A percentile compares a stretch with the other conserved stretches of the same genome.
Evolutionary conservation across 1,140 invertebrate species (phyloP).

Genomic region (Ceratitis capitata): DNA sequence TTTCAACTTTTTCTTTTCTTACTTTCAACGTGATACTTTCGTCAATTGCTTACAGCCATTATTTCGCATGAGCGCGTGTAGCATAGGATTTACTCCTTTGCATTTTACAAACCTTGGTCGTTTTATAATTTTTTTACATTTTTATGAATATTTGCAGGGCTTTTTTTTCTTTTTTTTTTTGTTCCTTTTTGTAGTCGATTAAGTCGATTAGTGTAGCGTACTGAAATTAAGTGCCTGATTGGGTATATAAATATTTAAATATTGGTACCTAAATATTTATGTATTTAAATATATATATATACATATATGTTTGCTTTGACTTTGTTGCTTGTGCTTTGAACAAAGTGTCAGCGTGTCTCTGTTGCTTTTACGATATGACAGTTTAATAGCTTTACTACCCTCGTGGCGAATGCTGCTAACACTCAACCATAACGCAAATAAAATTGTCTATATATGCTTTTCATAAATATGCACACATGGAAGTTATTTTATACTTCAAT

Average conservation of each 20-base stretch:
- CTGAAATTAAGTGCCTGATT: neutral
- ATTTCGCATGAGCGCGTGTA: neutral
- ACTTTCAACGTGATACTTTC: too few relatives aligned
- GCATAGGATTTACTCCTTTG: neutral
- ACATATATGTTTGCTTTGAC: neutral
- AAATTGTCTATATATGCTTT: too few relatives aligned
- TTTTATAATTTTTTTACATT: neutral
- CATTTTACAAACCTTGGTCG: neutral
- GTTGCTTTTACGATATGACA: neutral
- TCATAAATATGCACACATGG: neutral
- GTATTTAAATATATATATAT: neutral
- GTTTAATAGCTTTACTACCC: neutral
- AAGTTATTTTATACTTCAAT: neutral
- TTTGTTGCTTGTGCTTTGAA: neutral
- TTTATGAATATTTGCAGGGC: neutral
- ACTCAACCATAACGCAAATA: neutral
- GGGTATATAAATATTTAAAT: neutral
- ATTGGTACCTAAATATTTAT: neutral
- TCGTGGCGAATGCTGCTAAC: neutral
- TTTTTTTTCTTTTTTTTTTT: neutral
- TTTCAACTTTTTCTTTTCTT: too few relatives aligned
- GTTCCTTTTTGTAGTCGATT: neutral
- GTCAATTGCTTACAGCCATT: neutral
- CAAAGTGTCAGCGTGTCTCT: neutral
- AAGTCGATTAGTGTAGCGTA: neutral